Percentiles rank a stretch among this genome's conserved stretches.
Conservation (phyloP, 2,797 vertebrate genomes). For the Xenentodon cancila region DNA sequence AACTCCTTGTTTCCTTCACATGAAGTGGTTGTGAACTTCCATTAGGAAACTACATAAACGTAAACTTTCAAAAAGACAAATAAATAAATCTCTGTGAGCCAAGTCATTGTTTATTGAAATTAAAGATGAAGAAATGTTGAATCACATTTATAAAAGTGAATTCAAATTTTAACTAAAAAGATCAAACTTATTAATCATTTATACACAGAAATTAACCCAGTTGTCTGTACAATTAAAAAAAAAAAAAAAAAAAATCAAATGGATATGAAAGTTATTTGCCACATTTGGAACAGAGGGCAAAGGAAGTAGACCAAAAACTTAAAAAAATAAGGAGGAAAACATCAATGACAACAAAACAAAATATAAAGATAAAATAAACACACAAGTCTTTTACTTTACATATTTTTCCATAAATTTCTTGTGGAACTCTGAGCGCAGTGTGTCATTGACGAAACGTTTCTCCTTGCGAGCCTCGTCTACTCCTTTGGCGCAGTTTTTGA, state of each 20-base stretch:
- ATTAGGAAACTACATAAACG: no score
- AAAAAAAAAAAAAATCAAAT: constrained; percentile 19
- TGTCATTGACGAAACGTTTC: constrained; percentile 97
- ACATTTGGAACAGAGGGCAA: not conserved
- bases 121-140: constrained; percentile 12
- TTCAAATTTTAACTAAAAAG: constrained; percentile 34
- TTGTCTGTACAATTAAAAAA: constrained; percentile 30
- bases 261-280: constrained; percentile 11
- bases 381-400: constrained; percentile 86
- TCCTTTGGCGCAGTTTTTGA: constrained; percentile 96
- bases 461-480: constrained; percentile 95
- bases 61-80: not conserved
- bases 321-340: not conserved
- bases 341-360: constrained; percentile 3
- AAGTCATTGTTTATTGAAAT: constrained; percentile 52
- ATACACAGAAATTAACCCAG: constrained; percentile 44
- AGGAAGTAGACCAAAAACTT: not conserved
- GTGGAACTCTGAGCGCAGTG: constrained; percentile 97
- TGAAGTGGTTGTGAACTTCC: no score
- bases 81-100: not conserved
- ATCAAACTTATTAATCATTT: constrained; percentile 28
- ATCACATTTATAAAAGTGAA: constrained; percentile 23
- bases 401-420: constrained; percentile 99
- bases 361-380: constrained; percentile 12
- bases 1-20: no score